Percentiles rank a stretch among this genome's conserved stretches.
phyloP scores from a whole-genome alignment of 1,140 invertebrate genomes.

The Formica selysi region DNA sequence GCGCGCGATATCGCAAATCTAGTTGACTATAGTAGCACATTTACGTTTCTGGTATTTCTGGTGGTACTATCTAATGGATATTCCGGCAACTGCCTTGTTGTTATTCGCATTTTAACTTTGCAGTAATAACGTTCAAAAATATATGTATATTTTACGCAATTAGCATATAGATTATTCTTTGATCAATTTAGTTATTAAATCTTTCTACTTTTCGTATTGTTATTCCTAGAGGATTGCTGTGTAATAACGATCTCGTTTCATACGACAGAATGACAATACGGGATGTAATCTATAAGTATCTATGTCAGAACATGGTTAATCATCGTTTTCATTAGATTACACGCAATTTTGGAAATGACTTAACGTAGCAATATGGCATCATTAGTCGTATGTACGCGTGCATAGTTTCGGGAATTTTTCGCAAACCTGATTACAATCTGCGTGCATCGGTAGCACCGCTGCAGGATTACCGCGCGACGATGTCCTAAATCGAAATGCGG shows the following conservation, averaged over 20 bases:
- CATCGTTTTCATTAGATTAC: conserved; percentile 57
- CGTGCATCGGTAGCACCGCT: conserved; percentile 13
- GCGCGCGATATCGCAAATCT: conserved; percentile 33
- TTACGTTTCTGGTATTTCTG: not conserved
- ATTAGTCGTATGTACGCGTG: conserved; percentile 43
- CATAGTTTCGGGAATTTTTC: conserved; percentile 54
- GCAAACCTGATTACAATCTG: conserved; percentile 64
- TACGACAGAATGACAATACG: not conserved
- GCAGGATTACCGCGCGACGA: conserved; percentile 42
- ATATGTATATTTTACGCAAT: not conserved
- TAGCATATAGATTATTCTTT: not conserved
- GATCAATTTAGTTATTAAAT: not conserved
- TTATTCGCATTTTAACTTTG: conserved; percentile 5
- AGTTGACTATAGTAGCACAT: conserved; percentile 18
- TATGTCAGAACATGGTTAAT: conserved; percentile 11
- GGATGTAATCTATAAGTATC: not conserved
- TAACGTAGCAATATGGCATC: conserved; percentile 47
- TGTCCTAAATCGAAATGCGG: conserved; percentile 42
- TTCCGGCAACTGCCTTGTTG: not conserved
- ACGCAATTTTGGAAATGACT: conserved; percentile 44
- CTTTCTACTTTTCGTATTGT: not conserved
- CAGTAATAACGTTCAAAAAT: not conserved
- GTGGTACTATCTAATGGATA: not conserved
- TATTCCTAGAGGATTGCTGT: not conserved
- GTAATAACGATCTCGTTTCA: not conserved